Conservation (phyloP, 2,797 vertebrate species). For the Rhincodon typus region DNA sequence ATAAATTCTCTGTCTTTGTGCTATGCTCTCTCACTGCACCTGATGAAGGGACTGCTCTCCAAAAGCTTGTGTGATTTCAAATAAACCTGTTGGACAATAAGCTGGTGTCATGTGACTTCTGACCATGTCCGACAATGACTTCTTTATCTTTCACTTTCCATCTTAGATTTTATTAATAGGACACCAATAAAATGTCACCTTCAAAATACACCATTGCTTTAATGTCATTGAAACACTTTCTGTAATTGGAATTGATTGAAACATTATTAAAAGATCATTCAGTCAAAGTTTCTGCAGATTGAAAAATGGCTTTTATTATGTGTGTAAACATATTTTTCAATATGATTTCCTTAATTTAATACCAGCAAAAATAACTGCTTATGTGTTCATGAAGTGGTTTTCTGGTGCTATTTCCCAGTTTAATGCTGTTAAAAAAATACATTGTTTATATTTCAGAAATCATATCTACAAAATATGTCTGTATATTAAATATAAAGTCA, state of each 20-base stretch:
- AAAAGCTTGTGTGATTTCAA: no score
- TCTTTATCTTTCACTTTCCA: background rate
- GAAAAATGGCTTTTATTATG: background rate
- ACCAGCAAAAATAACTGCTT: background rate
- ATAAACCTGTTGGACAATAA: no score
- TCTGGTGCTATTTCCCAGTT: background rate
- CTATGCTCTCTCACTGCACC: no score
- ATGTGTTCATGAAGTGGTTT: background rate
- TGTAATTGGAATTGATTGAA: background rate
- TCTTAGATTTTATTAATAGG: background rate
- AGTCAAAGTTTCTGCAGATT: background rate
- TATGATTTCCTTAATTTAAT: background rate
- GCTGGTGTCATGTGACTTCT: no score
- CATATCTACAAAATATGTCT: background rate
- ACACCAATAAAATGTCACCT: background rate
- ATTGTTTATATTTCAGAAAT: background rate
- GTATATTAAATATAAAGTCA: background rate
- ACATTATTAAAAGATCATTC: background rate
- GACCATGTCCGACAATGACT: background rate
- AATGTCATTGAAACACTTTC: background rate
- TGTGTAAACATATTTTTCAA: background rate
- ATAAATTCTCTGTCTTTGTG: no score
- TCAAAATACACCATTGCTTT: background rate
- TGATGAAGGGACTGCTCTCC: no score
- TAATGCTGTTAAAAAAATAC: background rate